Conservation (phyloP, 1,140 invertebrate genomes). For the Phocides pigmalion region DNA sequence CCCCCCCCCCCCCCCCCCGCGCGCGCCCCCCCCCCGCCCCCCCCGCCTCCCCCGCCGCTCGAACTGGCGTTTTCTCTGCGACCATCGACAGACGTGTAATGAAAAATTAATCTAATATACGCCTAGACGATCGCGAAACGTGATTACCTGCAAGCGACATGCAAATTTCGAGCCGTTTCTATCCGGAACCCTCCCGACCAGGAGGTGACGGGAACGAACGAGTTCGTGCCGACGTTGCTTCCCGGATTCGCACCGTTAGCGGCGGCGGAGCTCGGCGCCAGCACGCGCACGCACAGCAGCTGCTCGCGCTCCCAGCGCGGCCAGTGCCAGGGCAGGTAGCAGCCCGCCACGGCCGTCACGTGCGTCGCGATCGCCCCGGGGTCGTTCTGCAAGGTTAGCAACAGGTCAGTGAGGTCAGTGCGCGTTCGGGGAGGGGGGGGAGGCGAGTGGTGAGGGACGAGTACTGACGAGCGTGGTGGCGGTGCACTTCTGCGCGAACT, state of each 20-base stretch:
- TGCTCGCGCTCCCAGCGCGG: conserved; percentile 94
- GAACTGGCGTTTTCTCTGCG: conserved; percentile 78
- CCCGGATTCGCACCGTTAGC: conserved; percentile 48
- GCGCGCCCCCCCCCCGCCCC: conserved; percentile 83
- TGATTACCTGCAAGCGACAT: conserved; percentile 92
- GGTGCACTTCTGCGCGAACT: conserved; percentile 94
- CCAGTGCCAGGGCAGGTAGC: conserved; percentile 98
- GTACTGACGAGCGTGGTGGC: conserved; percentile 84
- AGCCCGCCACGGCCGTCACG: conserved; percentile 92
- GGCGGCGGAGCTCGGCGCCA: conserved; percentile 88
- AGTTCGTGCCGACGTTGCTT: conserved; percentile 91
- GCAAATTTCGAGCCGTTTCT: conserved; percentile 93
- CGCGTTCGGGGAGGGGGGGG: too few relatives aligned
- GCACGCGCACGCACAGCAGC: conserved; percentile 93
- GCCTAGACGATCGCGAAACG: too few relatives aligned
- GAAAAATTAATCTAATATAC: too few relatives aligned
- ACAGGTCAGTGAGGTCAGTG: too few relatives aligned
- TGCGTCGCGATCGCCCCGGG: conserved; percentile 87
- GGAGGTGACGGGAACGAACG: conserved; percentile 87
- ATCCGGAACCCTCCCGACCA: conserved; percentile 98
- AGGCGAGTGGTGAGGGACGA: too few relatives aligned
- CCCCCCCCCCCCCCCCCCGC: conserved; percentile 87
- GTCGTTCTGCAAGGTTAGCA: conserved; percentile 81
- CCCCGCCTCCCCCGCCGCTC: conserved; percentile 83
- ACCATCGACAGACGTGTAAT: neutral